Percentiles rank a stretch among this genome's conserved stretches.
Conservation (phyloP, 2,113 vertebrate species). For the Lepidothrix coronata region DNA sequence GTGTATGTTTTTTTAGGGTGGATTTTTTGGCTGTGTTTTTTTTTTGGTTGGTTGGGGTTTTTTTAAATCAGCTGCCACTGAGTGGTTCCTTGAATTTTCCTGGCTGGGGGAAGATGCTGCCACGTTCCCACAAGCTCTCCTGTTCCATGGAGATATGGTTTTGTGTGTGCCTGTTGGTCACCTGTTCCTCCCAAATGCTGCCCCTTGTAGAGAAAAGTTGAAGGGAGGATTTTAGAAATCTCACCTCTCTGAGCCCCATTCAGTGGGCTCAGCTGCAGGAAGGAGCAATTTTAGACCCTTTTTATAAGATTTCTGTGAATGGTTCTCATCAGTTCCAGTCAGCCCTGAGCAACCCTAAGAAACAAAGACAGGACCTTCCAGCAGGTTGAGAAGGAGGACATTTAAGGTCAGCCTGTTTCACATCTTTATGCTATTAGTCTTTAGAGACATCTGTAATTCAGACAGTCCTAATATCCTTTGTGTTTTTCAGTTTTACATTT, state of each 20-base stretch:
- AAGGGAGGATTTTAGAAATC: not conserved
- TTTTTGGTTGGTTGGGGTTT: not conserved
- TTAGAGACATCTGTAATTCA: conserved; percentile 73
- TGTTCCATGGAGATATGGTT: not conserved
- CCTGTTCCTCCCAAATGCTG: not conserved
- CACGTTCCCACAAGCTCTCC: not conserved
- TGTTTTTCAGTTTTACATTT: conserved; percentile 70
- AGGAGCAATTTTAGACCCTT: not conserved
- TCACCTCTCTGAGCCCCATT: not conserved
- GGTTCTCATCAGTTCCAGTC: not conserved
- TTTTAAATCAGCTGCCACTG: not conserved
- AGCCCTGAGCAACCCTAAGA: not conserved
- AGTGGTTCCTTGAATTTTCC: not conserved
- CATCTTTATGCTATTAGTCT: conserved; percentile 69
- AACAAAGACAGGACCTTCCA: not conserved
- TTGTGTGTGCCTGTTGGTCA: not conserved
- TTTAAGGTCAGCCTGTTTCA: conserved; percentile 61
- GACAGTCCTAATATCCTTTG: conserved; percentile 69
- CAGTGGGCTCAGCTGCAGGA: not conserved
- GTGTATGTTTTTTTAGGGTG: not conserved
- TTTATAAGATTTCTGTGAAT: not conserved
- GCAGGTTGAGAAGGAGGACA: not conserved
- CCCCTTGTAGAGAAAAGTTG: not conserved
- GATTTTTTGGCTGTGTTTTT: not conserved
- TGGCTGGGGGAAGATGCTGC: not conserved